Conservation (phyloP, 2,888 invertebrate species). For the Danaus chrysippus region DNA sequence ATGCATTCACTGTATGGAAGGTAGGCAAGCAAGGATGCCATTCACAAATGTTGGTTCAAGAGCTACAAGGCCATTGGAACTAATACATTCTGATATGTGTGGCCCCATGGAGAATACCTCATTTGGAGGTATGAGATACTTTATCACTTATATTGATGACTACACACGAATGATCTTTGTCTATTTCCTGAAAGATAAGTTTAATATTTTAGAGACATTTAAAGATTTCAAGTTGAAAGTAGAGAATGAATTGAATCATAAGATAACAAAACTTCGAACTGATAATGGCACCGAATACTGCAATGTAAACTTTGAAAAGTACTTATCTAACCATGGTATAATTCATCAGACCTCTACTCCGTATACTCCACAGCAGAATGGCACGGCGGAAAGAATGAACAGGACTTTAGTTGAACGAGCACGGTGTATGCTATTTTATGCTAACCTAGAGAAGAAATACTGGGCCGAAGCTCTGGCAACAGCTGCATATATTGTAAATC, state of each 20-base stretch:
- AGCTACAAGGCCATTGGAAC: slow-evolving; percentile 23
- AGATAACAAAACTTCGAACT: slow-evolving; percentile 25
- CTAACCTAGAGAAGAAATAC: no score
- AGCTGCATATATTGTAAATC: no score
- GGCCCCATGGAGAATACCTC: slow-evolving; percentile 29
- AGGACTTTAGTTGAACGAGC: no score
- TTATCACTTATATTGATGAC: slow-evolving; percentile 28
- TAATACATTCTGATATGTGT: slow-evolving; percentile 29
- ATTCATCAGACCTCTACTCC: slow-evolving; percentile 36
- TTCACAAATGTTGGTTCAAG: slow-evolving; percentile 28
- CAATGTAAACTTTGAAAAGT: slow-evolving; percentile 25
- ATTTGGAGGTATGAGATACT: slow-evolving; percentile 28
- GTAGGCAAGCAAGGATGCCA: slow-evolving; percentile 28
- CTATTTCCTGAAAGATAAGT: slow-evolving; percentile 28
- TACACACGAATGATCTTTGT: slow-evolving; percentile 27
- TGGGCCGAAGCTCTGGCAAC: no score
- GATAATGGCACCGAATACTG: slow-evolving; percentile 34
- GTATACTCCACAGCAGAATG: no score
- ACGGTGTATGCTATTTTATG: no score
- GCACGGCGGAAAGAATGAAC: no score
- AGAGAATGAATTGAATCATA: slow-evolving; percentile 20
- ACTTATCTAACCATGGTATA: slow-evolving; percentile 35
- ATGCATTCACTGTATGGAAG: slow-evolving; percentile 29
- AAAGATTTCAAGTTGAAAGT: slow-evolving; percentile 17
- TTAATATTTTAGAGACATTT: slow-evolving; percentile 16